Percentiles rank a stretch among this genome's conserved stretches.
phyloP scores from a whole-genome alignment of 2,113 vertebrate genomes.

The Triplophysa dalaica region DNA sequence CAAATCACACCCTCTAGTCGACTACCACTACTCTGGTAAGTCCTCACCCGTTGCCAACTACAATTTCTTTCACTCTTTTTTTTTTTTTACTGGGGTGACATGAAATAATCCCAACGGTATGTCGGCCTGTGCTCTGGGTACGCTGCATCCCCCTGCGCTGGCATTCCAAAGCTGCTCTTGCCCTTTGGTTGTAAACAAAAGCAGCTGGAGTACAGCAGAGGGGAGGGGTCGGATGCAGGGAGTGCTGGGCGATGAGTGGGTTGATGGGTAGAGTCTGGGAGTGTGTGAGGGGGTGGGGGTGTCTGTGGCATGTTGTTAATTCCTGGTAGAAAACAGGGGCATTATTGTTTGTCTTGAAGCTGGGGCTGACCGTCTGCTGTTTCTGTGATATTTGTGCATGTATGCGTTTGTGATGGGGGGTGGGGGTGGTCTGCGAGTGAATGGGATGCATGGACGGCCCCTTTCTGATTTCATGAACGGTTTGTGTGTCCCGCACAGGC shows the following conservation, averaged over 20 bases:
- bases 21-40: slow-evolving; percentile 96
- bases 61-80: background rate
- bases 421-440: slow-evolving; percentile 34
- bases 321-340: slow-evolving; percentile 66
- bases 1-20: slow-evolving; percentile 78
- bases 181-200: slow-evolving; percentile 47
- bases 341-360: slow-evolving; percentile 67
- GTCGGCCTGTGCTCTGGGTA: background rate
- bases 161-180: slow-evolving; percentile 26
- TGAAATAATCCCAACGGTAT: background rate
- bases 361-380: slow-evolving; percentile 42
- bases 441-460: slow-evolving; percentile 1
- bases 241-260: slow-evolving; percentile 38
- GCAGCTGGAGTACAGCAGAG: slow-evolving; percentile 30
- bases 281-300: slow-evolving; percentile 38
- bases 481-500: slow-evolving; percentile 70
- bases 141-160: slow-evolving; percentile 6
- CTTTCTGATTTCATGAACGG: background rate
- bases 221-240: slow-evolving; percentile 31
- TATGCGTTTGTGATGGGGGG: slow-evolving; percentile 29
- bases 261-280: slow-evolving; percentile 24
- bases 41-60: background rate
- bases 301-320: slow-evolving; percentile 68
- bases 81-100: background rate
- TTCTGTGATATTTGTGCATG: slow-evolving; percentile 36